Conservation (phyloP, 2,888 invertebrate species). For the Pollenia labialis region DNA sequence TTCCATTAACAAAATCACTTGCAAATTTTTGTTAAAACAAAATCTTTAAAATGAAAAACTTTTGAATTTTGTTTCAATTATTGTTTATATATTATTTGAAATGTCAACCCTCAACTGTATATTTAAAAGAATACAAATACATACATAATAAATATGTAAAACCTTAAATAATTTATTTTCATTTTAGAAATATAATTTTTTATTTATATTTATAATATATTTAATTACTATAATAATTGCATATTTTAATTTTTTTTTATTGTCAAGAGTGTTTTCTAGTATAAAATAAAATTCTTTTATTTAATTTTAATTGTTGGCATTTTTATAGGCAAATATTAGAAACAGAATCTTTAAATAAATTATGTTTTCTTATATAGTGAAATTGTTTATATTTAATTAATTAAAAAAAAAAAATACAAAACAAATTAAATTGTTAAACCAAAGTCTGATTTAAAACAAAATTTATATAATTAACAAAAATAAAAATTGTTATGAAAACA, state of each 20-base stretch:
- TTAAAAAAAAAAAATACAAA: constrained; percentile 29
- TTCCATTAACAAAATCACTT: no score
- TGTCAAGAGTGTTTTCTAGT: constrained; percentile 71
- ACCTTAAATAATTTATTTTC: constrained; percentile 50
- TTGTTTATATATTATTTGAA: neutral
- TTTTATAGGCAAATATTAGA: constrained; percentile 68
- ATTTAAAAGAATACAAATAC: constrained; percentile 17
- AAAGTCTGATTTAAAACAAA: constrained; percentile 74
- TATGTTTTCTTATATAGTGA: constrained; percentile 67
- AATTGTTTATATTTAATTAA: constrained; percentile 68
- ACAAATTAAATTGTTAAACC: constrained; percentile 73
- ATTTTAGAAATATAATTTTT: constrained; percentile 40
- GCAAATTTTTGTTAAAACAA: neutral
- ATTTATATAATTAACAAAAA: constrained; percentile 69
- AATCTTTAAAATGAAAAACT: neutral
- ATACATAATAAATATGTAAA: neutral
- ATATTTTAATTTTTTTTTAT: constrained; percentile 47
- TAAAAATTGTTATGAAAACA: constrained; percentile 74
- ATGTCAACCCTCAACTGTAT: constrained; percentile 1
- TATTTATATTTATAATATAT: constrained; percentile 54
- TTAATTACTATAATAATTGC: constrained; percentile 36
- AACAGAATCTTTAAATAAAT: constrained; percentile 59
- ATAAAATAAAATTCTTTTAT: constrained; percentile 48
- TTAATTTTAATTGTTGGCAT: constrained; percentile 72
- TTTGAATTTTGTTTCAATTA: neutral